Conservation (phyloP, 2,797 vertebrate species). For the Enteromius fasciolatus region DNA sequence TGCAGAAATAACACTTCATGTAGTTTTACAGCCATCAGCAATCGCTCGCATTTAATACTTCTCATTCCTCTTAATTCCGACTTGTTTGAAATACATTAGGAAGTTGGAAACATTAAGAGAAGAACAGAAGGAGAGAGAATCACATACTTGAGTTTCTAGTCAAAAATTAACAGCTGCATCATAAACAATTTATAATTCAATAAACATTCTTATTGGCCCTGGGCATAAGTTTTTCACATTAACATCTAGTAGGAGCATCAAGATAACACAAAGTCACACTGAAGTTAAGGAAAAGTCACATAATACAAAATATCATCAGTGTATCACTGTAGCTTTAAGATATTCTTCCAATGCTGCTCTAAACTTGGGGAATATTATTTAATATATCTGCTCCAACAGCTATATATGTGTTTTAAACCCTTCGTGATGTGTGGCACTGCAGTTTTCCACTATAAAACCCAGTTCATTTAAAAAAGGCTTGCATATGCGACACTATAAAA, state of each 20-base stretch:
- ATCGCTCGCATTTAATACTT: not conserved
- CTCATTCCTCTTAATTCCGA: slow-evolving; percentile 10
- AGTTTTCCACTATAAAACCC: slow-evolving; percentile 33
- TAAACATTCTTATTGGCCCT: slow-evolving; percentile 18
- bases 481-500: not conserved
- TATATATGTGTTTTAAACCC: not conserved
- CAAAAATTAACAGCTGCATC: not conserved
- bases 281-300: not conserved
- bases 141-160: slow-evolving; percentile 1
- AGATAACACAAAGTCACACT: not conserved
- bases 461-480: slow-evolving; percentile 14
- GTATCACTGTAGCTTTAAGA: not conserved
- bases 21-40: not conserved
- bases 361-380: not conserved
- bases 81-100: not conserved
- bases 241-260: not conserved
- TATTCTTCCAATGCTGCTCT: not conserved
- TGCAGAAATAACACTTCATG: not conserved
- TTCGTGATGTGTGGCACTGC: slow-evolving; percentile 16
- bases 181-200: not conserved
- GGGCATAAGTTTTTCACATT: slow-evolving; percentile 13
- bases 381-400: not conserved
- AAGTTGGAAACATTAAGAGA: not conserved
- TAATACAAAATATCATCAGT: not conserved
- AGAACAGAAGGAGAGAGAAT: not conserved